Conservation (phyloP, 1,140 invertebrate species). For the Drosophila tropicalis region DNA sequence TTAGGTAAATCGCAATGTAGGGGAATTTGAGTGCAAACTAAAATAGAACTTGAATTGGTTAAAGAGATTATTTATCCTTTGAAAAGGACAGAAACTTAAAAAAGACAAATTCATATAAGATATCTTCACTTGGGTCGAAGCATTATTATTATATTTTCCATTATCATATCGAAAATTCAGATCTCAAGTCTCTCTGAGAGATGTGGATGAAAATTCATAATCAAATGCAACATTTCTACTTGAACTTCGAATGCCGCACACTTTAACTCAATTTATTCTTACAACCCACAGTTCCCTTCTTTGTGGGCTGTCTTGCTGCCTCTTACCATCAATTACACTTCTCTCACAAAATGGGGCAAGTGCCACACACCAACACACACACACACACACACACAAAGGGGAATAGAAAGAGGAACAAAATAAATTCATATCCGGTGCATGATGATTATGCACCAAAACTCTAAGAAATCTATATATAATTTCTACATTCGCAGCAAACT, state of each 20-base stretch:
- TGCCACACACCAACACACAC: background rate
- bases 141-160: no score
- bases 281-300: background rate
- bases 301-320: background rate
- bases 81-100: no score
- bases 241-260: background rate
- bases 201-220: background rate
- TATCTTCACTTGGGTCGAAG: no score
- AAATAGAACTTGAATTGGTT: no score
- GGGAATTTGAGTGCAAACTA: no score
- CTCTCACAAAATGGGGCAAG: constrained; percentile 8
- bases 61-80: no score
- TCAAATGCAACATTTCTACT: background rate
- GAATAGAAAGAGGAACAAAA: constrained; percentile 45
- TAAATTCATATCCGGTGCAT: constrained; percentile 79
- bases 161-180: no score
- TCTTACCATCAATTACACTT: background rate
- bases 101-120: no score
- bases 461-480: constrained; percentile 77
- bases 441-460: constrained; percentile 80
- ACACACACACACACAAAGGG: background rate
- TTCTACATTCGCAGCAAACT: constrained; percentile 32
- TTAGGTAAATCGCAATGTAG: no score
- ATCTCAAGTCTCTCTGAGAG: no score
- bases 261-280: constrained; percentile 3